phyloP scores from a whole-genome alignment of 2,888 invertebrate species.

The Electrophaes corylata region DNA sequence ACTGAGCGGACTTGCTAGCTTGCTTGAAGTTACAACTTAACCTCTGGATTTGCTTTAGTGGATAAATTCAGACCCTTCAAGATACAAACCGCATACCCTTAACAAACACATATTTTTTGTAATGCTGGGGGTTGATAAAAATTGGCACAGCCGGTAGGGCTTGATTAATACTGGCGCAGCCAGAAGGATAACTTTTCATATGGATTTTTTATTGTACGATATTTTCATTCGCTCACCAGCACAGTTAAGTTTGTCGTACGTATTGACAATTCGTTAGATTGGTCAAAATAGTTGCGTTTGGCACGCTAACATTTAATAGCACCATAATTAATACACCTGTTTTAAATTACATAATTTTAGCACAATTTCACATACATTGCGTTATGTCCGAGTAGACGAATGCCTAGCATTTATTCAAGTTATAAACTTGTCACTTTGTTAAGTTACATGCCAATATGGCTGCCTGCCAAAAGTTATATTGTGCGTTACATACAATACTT shows the following conservation, averaged over 20 bases:
- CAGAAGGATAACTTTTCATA: background rate
- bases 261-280: conserved; percentile 8
- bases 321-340: conserved; percentile 15
- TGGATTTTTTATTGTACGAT: background rate
- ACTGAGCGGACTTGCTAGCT: background rate
- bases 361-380: conserved; percentile 14
- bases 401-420: background rate
- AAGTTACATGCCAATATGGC: background rate
- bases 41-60: too few relatives aligned
- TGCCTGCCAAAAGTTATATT: conserved; percentile 35
- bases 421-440: conserved; percentile 1
- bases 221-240: background rate
- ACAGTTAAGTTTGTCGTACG: conserved; percentile 14
- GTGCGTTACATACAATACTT: conserved; percentile 58
- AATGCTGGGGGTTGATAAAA: too few relatives aligned
- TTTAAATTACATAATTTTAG: conserved; percentile 8
- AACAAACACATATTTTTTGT: too few relatives aligned
- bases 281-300: conserved; percentile 16
- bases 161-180: conserved; percentile 2
- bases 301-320: conserved; percentile 16
- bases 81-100: too few relatives aligned
- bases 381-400: background rate
- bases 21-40: too few relatives aligned
- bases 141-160: background rate
- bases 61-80: too few relatives aligned